A percentile compares a stretch with the other conserved stretches of the same genome.
These are phyloP conservation scores for Mesoclemmys tuberculata DNA, from an alignment of 2,113 vertebrate species.

Conservation along the genomic window DNA sequence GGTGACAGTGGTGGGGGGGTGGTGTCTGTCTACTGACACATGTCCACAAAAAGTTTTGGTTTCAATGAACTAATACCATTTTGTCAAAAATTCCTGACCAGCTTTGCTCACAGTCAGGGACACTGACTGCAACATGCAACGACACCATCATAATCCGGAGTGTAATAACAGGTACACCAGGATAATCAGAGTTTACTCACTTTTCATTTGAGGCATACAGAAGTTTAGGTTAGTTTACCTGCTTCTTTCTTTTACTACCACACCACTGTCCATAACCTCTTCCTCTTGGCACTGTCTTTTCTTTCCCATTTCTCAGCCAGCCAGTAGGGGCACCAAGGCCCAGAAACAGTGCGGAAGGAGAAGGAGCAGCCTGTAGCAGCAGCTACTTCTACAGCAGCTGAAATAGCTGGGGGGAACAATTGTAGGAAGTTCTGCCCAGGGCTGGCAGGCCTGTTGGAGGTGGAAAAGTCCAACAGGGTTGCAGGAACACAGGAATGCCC, in stretches of 20 bases:
- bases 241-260: neutral
- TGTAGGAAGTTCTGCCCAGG: neutral
- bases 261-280: neutral
- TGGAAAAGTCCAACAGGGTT: neutral
- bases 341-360: neutral
- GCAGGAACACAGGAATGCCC: neutral
- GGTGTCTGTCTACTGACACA: neutral
- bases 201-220: neutral
- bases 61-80: neutral
- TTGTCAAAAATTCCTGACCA: neutral
- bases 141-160: neutral
- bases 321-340: too few relatives aligned
- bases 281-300: neutral
- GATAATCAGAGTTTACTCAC: neutral
- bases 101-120: neutral
- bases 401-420: neutral
- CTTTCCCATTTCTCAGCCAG: too few relatives aligned
- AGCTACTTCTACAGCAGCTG: neutral
- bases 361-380: neutral
- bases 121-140: neutral
- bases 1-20: neutral
- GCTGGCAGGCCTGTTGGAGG: neutral
- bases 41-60: neutral
- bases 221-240: neutral
- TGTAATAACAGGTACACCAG: neutral